Evolutionary conservation across 2,113 vertebrate genomes (phyloP), one percentile per base, ranked within the genome.

Genomic region (Cisticola juncidis): DNA sequence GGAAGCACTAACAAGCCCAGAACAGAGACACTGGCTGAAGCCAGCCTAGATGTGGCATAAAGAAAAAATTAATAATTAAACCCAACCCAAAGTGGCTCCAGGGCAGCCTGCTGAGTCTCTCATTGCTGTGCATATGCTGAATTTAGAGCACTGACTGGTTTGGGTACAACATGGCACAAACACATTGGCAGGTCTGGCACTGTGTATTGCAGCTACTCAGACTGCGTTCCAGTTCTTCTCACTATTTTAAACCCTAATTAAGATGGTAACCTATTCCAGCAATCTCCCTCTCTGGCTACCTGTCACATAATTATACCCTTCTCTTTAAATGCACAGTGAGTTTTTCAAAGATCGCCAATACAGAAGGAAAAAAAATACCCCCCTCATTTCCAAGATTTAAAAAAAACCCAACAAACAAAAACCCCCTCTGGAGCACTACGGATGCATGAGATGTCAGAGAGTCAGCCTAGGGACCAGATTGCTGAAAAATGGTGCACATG

Each of bases 1-100:
- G 87, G 81, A 95, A 96, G 56, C 57, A 74, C 50, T 74, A 64
- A 48, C n/a, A 53, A 87, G 66, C 40, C 61, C 57, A 45, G 40
- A 91, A 84, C 19, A 85, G 60, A 6, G 2, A 64, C 36, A 76
- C 53, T 29, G 62, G 62, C 23, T 88, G 50, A 65, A 85, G 79
- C 38, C 74, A 77, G 79, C 40, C 74, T 73, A 94, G 82, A 73
- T 82, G 53, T 77, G 85, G 81, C 81, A 88, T 58, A 42, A 85
- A 80, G 53, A 38, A 76, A 28, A 53, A 65, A 14, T 24, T 35
- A 88, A 62, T 80, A 70, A 94, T 64, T 33, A 90, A 93, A 82
- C 38, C 33, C 62, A 88, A 80, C 18, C 57, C 74, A 17, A 92
- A 79, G 24, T 29, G 40, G 62, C 57, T 85, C 66, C 74, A 42